phyloP scores from a whole-genome alignment of 1,140 invertebrate species.

The Mercenaria mercenaria region DNA sequence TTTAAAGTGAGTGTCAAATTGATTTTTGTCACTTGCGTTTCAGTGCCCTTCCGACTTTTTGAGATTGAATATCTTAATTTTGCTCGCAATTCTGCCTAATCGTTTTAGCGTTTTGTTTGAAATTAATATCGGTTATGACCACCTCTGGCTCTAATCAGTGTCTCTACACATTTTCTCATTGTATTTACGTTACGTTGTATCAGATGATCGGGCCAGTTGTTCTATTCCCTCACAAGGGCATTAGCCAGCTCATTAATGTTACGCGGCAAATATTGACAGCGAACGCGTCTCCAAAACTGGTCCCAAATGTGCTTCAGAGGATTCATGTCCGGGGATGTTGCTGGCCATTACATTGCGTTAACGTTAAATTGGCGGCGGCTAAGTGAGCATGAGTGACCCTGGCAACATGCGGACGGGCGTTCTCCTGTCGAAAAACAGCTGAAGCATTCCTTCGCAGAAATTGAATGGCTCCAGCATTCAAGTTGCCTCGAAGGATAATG shows the following conservation, averaged over 20 bases:
- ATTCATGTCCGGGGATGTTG: slow-evolving; percentile 1
- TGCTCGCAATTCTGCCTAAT: background rate
- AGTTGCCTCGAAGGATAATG: background rate
- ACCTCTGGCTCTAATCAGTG: slow-evolving; percentile 24
- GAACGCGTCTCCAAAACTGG: background rate
- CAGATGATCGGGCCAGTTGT: slow-evolving; percentile 18
- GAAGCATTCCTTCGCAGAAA: too few species aligned
- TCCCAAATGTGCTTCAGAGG: background rate
- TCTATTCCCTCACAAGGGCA: background rate
- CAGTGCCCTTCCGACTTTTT: too few species aligned
- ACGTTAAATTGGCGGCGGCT: background rate
- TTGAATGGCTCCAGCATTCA: too few species aligned
- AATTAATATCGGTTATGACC: background rate
- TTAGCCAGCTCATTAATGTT: background rate
- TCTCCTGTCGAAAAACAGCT: background rate
- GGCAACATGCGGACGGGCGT: background rate
- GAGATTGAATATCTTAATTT: background rate
- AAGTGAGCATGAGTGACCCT: background rate
- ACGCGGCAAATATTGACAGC: background rate
- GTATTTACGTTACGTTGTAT: slow-evolving; percentile 3
- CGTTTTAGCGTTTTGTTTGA: background rate
- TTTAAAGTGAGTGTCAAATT: slow-evolving; percentile 15
- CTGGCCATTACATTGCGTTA: background rate
- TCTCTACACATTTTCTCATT: background rate
- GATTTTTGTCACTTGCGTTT: background rate